Evolutionary conservation across 2,888 invertebrate genomes (phyloP), one percentile per base, ranked within the genome.

Genomic region (Drosophila nr. perissopoda): DNA sequence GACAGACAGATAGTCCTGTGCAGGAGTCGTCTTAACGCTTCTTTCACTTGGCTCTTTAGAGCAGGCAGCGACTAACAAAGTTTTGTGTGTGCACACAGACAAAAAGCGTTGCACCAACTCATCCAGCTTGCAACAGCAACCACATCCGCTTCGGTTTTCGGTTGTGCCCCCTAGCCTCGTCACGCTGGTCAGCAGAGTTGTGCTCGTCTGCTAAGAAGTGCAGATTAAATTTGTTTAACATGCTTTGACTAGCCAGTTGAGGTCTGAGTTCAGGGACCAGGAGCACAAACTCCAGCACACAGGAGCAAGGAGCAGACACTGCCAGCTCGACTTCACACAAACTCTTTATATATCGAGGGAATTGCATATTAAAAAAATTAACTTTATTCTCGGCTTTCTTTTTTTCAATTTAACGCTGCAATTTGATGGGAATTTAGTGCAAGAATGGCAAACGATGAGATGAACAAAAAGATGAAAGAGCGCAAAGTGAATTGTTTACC

Each of bases 171-270:
- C 21, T n/a, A 21, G 29, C 21, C 6, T 34, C 13, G 5, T 8
- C 18, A 21, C 8, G 40, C 69, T 79, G 77, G 75, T 79, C 77
- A 77, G 74, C 65, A 29, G 77, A 42, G 57, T 21, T 66, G 33
- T 70, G 53, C 25, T 54, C 10, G 80, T 71, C 80, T 74, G 79
- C 70, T 71, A 81, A 90, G 90, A 90, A 87, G 87, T 86, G 90
- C 87, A 87, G 90, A 87, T 87, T 87, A 90, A 87, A 87, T 87
- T 87, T 87, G 87, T 82, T 87, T 83, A 87, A 90, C 90, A 90
- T 88, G 87, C 87, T 90, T 90, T 78, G 74, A 74, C 79, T 73
- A 67, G 60, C 69, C 66, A 57, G 78, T 64, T 88, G 86, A 78
- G 82, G 85, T 71, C 68, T 7, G 46, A 72, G 81, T 63, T 74